phyloP scores from a whole-genome alignment of 1,140 invertebrate species.

The Brevipalpus yothersi region DNA sequence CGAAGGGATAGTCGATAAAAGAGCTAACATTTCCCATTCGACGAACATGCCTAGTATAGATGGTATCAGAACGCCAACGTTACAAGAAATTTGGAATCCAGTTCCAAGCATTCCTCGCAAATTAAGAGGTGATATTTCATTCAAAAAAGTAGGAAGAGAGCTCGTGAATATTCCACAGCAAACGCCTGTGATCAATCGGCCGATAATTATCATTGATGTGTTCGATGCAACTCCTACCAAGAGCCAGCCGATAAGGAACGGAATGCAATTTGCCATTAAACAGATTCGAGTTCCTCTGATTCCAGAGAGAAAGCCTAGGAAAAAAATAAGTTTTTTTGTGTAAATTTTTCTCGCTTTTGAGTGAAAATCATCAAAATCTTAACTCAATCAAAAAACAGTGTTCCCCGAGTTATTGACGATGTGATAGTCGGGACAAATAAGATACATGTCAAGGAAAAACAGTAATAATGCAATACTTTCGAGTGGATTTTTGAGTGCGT shows the following conservation, averaged over 20 bases:
- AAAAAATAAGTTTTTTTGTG: too few relatives aligned
- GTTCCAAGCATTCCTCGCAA: conserved; percentile 53
- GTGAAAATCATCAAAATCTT: too few relatives aligned
- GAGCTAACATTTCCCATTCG: conserved; percentile 1
- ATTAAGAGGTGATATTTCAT: conserved; percentile 60
- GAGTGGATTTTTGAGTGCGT: too few relatives aligned
- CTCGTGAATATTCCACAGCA: conserved; percentile 32
- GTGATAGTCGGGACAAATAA: too few relatives aligned
- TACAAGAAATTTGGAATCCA: conserved; percentile 27
- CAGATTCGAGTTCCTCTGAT: conserved; percentile 41
- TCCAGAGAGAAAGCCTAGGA: not conserved
- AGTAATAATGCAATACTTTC: too few relatives aligned
- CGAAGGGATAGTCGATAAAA: not conserved
- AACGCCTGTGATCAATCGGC: conserved; percentile 35
- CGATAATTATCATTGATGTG: conserved; percentile 29
- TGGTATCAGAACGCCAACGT: not conserved
- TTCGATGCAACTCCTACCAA: conserved; percentile 37
- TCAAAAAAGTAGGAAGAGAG: conserved; percentile 48
- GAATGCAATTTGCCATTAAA: conserved; percentile 38
- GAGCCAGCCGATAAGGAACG: conserved; percentile 46
- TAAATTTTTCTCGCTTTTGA: not conserved
- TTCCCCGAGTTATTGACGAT: too few relatives aligned
- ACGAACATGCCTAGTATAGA: not conserved
- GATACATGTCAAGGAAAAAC: too few relatives aligned
- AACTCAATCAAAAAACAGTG: too few relatives aligned